Evolutionary conservation across 2,797 vertebrate species (phyloP).

Genomic region (Crax fasciolata): DNA sequence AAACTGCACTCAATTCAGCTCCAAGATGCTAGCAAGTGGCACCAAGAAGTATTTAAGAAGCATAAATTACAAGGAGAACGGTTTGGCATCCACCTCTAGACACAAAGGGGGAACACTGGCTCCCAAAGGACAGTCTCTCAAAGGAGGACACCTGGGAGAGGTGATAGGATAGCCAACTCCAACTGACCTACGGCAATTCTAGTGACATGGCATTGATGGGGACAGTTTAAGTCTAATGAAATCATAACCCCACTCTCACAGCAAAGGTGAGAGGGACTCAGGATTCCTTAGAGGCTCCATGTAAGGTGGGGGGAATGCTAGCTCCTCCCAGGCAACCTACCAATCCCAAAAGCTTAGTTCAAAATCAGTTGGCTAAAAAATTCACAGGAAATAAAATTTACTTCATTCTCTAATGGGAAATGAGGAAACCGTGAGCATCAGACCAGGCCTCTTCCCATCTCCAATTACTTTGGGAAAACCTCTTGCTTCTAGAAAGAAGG

Average conservation of each 20-base stretch:
- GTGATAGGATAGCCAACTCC: not conserved
- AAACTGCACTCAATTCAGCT: constrained; percentile 11
- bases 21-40: not conserved
- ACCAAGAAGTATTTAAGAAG: constrained; percentile 18
- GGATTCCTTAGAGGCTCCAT: not conserved
- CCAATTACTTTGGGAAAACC: constrained; percentile 39
- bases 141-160: not conserved
- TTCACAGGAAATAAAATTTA: constrained; percentile 25
- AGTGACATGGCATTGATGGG: not conserved
- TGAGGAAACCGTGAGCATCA: constrained; percentile 14
- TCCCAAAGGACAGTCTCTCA: not conserved
- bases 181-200: constrained; percentile 6
- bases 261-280: constrained; percentile 6
- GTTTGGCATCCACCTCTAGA: constrained; percentile 21
- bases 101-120: not conserved
- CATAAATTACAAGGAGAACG: not conserved
- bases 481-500: constrained; percentile 37
- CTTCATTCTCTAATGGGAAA: constrained; percentile 33
- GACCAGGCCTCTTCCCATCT: constrained; percentile 19
- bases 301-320: not conserved
- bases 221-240: not conserved
- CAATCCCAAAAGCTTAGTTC: constrained; percentile 12
- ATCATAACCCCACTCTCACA: not conserved
- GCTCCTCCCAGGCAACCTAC: constrained; percentile 7
- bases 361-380: constrained; percentile 28